Evolutionary conservation across 1,140 invertebrate species (phyloP).

Genomic region (Panonychus citri): DNA sequence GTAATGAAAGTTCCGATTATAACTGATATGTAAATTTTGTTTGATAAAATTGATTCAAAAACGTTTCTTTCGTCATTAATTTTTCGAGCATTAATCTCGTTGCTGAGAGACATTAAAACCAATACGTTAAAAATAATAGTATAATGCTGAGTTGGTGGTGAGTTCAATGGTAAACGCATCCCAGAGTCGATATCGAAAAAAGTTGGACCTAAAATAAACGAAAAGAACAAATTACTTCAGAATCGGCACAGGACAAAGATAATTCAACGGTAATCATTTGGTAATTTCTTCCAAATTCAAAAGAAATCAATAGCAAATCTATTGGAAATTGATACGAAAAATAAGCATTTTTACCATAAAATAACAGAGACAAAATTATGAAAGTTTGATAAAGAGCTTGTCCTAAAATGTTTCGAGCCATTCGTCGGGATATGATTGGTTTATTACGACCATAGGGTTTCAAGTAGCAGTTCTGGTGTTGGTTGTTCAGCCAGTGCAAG

Average conservation of each 20-base stretch:
- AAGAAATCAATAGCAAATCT: too few species aligned
- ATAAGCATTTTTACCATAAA: too few species aligned
- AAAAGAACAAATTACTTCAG: conserved; percentile 9
- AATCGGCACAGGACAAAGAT: not conserved
- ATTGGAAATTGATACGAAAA: too few species aligned
- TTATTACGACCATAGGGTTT: conserved; percentile 96
- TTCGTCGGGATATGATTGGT: conserved; percentile 88
- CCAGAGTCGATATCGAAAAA: conserved; percentile 63
- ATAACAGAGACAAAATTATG: conserved; percentile 81
- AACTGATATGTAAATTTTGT: conserved; percentile 94
- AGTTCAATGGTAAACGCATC: conserved; percentile 32
- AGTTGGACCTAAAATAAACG: conserved; percentile 38
- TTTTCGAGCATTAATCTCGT: conserved; percentile 98
- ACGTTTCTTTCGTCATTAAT: conserved; percentile 98
- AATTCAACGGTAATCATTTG: not conserved
- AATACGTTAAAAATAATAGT: conserved; percentile 99
- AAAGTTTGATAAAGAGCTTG: conserved; percentile 87
- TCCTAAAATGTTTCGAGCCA: conserved; percentile 99
- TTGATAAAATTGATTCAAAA: conserved; percentile 84
- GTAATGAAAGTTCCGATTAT: conserved; percentile 78
- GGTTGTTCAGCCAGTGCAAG: conserved; percentile 96
- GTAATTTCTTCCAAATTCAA: too few species aligned
- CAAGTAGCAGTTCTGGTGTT: conserved; percentile 67
- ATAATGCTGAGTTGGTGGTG: conserved; percentile 79
- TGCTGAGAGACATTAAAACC: conserved; percentile 99